These are phyloP conservation scores for Coptodon bakossiorum DNA, from an alignment of 2,113 vertebrate species.

Conservation along the genomic window DNA sequence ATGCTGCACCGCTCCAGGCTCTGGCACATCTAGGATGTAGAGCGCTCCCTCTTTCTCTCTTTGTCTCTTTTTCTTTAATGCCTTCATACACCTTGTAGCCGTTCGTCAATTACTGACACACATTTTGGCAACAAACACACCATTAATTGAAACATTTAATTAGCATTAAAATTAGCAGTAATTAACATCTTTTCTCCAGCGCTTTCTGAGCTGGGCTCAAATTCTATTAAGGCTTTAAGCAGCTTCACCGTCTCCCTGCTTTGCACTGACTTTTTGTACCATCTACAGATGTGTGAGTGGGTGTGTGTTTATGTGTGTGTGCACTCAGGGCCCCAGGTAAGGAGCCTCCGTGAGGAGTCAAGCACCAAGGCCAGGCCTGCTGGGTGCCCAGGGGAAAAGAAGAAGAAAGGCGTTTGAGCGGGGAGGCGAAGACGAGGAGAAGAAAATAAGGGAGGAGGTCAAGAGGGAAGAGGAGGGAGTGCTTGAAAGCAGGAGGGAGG, in stretches of 20 bases:
- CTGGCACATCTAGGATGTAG: conserved; percentile 51
- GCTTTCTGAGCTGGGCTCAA: conserved; percentile 64
- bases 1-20: conserved; percentile 63
- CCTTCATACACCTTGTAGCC: conserved; percentile 62
- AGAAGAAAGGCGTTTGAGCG: conserved; percentile 76
- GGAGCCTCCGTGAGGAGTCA: conserved; percentile 83
- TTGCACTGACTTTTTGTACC: conserved; percentile 39
- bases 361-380: conserved; percentile 80
- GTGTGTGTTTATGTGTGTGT: conserved; percentile 28
- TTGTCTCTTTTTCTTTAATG: conserved; percentile 57
- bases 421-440: conserved; percentile 60
- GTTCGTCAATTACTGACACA: conserved; percentile 72
- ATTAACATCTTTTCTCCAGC: conserved; percentile 83
- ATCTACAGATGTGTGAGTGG: conserved; percentile 31
- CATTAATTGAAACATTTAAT: conserved; percentile 85
- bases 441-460: conserved; percentile 31
- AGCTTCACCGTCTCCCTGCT: conserved; percentile 47
- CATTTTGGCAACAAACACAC: conserved; percentile 76
- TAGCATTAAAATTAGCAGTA: conserved; percentile 85
- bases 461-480: conserved; percentile 30
- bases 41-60: conserved; percentile 33
- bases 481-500: conserved; percentile 32
- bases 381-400: conserved; percentile 71
- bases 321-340: conserved; percentile 80
- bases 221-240: conserved; percentile 74